Evolutionary conservation across 2,797 vertebrate genomes (phyloP), one percentile per base, ranked within the genome.

Genomic region (Bovichtus diacanthus): DNA sequence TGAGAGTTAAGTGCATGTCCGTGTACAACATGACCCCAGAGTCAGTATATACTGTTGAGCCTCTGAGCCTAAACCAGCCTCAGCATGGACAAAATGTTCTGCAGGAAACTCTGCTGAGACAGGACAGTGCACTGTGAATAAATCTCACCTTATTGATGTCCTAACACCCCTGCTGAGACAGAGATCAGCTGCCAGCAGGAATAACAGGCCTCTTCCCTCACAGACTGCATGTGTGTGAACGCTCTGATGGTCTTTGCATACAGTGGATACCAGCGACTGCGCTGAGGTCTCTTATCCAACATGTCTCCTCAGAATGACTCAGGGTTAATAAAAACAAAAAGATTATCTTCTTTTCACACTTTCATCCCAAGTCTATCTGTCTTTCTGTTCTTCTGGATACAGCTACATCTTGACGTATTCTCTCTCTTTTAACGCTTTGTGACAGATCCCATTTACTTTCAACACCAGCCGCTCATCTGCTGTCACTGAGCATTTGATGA

Each of bases 361-460:
- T 39, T 34, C 12, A 39, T 34, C 49, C 12, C 12, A 9, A 47
- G 53, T 69, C 50, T 55, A 19, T 44, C 12, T 46, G 54, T 70
- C 36, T 54, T 29, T 67, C 25, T 60, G 27, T 67, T 50, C 59
- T 34, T 66, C 58, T 31, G 11, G 75, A 71, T 58, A 21, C 21
- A 9, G 16, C 43, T 36, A 27, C 27, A 70, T 70, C 36, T 64
- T 53, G 18, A 8, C 13, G 2, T 74, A 9, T 55, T 59, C 43
- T 76, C 73, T 81, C 47, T 80, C 55, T 68, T 70, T 76, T 70
- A 69, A 84, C 43, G 58, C 69, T 59, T 68, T 78, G 34, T 85
- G 84, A 84, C 89, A 87, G 62, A 90, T 87, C 47, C 72, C 75
- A 78, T 90, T 93, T 74, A 78, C 83, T 75, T 87, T 82, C 81